Base-by-base conservation (phyloP, 2,113 vertebrate species). In the Excalfactoria chinensis region DNA sequence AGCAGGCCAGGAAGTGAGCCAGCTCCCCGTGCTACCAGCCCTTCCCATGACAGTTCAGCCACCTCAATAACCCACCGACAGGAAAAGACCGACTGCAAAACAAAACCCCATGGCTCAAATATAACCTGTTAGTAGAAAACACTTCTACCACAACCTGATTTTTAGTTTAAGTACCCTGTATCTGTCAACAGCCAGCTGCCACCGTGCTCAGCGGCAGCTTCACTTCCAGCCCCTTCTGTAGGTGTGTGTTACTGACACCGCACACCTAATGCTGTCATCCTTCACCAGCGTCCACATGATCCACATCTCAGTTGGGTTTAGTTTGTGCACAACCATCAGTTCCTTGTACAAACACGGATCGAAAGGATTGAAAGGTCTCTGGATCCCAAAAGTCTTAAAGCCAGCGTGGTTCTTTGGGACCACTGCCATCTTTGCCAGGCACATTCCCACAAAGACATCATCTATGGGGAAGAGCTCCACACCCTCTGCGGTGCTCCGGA, bases 361-460 rank as follows among this genome's bases (percentile, higher is more conserved):
- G 37, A 98, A 97, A 40, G 96, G 90, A 60, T 98, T 90, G 49
- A 97, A 96, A 53, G 97, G 97, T 41, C 89, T 93, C 64, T 80
- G 97, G 69, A 98, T 98, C 23, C 98, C 98, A 0, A 98, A 98
- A 7, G 98, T 98, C 95, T 97, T 98, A 76, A 98, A 98, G 85
- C 98, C 98, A 13, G 97, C 26, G 0, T 98, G 98, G 64, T 97
- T 97, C 20, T 80, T 66, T 32, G 97, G 98, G 22, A 81, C 96
- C 53, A 98, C 72, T 3, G 96, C 96, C 93, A 98, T 96, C 93
- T 96, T 97, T 55, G 94, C 77, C 94, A 98, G 91, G 43, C 98
- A 98, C 98, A 98, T 98, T 13, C 98, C 98, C 72, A 98, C 98
- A 84, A 97, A 98, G 73, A 98, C 97, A 1, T 98, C 98, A 7